Conservation (phyloP, 2,797 vertebrate genomes). For the Sciurus vulgaris region DNA sequence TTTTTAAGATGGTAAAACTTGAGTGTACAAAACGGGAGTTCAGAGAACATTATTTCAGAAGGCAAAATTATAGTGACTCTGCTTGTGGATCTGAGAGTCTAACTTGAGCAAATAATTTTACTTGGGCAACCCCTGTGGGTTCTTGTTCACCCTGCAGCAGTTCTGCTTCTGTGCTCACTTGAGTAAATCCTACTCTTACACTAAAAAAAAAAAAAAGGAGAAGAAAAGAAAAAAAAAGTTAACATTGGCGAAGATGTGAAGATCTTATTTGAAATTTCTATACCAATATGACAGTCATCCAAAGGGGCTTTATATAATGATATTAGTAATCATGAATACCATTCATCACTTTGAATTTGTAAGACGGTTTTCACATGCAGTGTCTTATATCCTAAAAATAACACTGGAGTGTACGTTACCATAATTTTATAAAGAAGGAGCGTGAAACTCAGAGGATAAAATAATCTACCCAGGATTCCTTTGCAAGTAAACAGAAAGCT, state of each 20-base stretch:
- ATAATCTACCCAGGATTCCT: not conserved
- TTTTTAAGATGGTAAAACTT: not conserved
- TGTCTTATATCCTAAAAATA: not conserved
- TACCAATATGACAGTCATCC: not conserved
- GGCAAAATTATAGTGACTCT: not conserved
- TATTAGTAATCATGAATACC: not conserved
- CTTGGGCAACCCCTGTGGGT: too few species aligned
- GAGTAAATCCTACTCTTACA: too few species aligned
- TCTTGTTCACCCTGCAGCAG: too few species aligned
- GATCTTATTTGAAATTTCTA: not conserved
- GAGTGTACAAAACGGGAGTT: not conserved
- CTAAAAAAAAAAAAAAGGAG: too few species aligned
- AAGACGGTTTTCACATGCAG: not conserved
- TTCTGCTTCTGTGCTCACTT: too few species aligned
- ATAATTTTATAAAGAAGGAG: not conserved
- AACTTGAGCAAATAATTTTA: not conserved
- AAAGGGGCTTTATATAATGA: not conserved
- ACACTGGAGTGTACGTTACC: not conserved
- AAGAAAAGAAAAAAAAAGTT: too few species aligned
- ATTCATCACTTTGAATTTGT: not conserved
- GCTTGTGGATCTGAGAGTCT: not conserved
- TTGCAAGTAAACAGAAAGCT: not conserved
- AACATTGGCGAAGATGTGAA: not conserved
- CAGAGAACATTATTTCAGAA: not conserved
- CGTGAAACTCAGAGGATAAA: not conserved